A percentile compares a stretch with the other conserved stretches of the same genome.
These are phyloP conservation scores for Xiphophorus birchmanni DNA, from an alignment of 2,797 vertebrate species.

Conservation along the genomic window DNA sequence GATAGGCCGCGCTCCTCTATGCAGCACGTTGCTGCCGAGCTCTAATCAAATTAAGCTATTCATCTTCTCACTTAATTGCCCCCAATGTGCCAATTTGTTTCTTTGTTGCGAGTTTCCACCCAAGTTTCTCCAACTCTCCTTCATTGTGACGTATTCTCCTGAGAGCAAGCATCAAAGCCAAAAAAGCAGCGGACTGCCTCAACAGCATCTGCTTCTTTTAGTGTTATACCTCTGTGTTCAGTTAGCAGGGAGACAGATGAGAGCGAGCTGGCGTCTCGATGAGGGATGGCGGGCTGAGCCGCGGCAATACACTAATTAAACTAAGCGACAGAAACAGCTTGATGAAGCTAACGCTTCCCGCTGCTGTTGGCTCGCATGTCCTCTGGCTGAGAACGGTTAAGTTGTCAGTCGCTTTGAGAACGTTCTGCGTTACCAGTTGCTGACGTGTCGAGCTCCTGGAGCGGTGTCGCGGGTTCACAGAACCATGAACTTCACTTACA, in stretches of 20 bases:
- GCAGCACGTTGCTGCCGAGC: slow-evolving; percentile 30
- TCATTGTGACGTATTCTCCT: slow-evolving; percentile 48
- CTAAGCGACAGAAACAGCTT: slow-evolving; percentile 61
- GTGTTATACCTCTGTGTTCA: slow-evolving; percentile 66
- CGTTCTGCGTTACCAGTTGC: slow-evolving; percentile 24
- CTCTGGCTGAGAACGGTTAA: slow-evolving; percentile 50
- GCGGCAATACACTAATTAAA: slow-evolving; percentile 68
- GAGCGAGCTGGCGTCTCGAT: slow-evolving; percentile 40
- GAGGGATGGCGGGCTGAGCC: slow-evolving; percentile 61
- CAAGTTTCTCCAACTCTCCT: slow-evolving; percentile 62
- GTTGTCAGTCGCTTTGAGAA: slow-evolving; percentile 49
- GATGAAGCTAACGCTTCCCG: slow-evolving; percentile 49
- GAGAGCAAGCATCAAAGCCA: slow-evolving; percentile 62
- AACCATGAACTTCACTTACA: too few relatives aligned
- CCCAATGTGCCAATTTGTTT: slow-evolving; percentile 71
- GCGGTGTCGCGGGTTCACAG: slow-evolving; percentile 26
- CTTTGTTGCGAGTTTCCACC: slow-evolving; percentile 46
- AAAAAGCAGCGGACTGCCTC: slow-evolving; percentile 64
- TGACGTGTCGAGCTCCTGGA: slow-evolving; percentile 27
- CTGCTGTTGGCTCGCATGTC: slow-evolving; percentile 49
- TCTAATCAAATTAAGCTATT: slow-evolving; percentile 70
- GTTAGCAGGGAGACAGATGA: slow-evolving; percentile 43
- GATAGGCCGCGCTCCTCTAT: slow-evolving; percentile 47
- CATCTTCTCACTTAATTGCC: slow-evolving; percentile 73
- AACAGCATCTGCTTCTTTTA: slow-evolving; percentile 66